Conservation (phyloP, 2,888 invertebrate genomes). For the Tachina grossa region DNA sequence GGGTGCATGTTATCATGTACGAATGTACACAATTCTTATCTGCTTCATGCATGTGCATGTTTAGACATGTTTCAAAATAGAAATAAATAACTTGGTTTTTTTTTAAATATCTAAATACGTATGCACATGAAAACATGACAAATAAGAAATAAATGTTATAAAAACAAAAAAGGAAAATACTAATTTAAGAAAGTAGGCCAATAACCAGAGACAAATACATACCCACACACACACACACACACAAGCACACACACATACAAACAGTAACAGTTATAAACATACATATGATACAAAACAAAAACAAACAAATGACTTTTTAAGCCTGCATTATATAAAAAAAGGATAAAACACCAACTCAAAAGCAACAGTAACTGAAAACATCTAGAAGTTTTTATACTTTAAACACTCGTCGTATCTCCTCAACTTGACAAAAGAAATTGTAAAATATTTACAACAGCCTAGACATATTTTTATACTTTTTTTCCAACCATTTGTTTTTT, state of each 20-base stretch:
- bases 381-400: slow-evolving; percentile 26
- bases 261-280: not conserved
- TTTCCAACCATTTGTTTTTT: not conserved
- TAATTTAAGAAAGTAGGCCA: slow-evolving; percentile 60
- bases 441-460: slow-evolving; percentile 49
- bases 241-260: not conserved
- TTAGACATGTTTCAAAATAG: slow-evolving; percentile 32
- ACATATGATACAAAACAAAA: not conserved
- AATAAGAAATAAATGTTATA: slow-evolving; percentile 18
- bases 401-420: not conserved
- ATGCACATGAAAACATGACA: slow-evolving; percentile 24
- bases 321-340: slow-evolving; percentile 9
- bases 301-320: slow-evolving; percentile 45
- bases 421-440: slow-evolving; percentile 11
- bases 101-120: not conserved
- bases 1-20: not conserved
- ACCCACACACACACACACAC: not conserved
- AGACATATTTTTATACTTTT: slow-evolving; percentile 33
- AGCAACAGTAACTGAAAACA: slow-evolving; percentile 20
- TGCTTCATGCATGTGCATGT: slow-evolving; percentile 50
- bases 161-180: slow-evolving; percentile 33
- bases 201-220: slow-evolving; percentile 29
- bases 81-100: slow-evolving; percentile 24
- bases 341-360: slow-evolving; percentile 22
- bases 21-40: slow-evolving; percentile 3